Evolutionary conservation across 2,797 vertebrate genomes (phyloP).

Genomic region (Percopsis omiscomaycus): DNA sequence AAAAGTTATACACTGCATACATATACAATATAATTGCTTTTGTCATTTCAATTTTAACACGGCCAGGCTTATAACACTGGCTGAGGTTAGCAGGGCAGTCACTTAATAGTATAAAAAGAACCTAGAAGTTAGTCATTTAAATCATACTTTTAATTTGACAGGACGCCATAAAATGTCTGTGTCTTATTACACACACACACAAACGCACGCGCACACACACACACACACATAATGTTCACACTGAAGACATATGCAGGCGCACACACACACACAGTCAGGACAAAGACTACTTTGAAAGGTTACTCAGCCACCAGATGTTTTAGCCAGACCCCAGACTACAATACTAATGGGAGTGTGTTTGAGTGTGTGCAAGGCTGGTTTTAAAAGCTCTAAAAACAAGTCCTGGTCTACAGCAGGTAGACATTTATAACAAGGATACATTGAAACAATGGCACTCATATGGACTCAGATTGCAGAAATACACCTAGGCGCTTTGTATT

Average conservation of each 20-base stretch:
- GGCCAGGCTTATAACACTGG: no score
- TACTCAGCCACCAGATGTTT: conserved; percentile 75
- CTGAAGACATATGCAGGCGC: conserved; percentile 37
- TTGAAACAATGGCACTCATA: conserved; percentile 3
- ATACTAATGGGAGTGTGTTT: conserved; percentile 55
- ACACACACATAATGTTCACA: conserved; percentile 23
- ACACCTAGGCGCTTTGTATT: conserved; percentile 8
- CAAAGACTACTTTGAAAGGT: conserved; percentile 76
- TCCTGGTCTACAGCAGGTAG: conserved; percentile 21
- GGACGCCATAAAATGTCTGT: conserved; percentile 68
- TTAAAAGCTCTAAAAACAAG: conserved; percentile 34
- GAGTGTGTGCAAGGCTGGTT: conserved; percentile 11
- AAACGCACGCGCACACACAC: conserved; percentile 17
- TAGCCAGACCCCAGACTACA: conserved; percentile 70
- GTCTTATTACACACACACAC: conserved; percentile 52
- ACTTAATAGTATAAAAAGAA: conserved; percentile 14
- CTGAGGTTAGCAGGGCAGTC: no score
- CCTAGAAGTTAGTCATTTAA: conserved; percentile 58
- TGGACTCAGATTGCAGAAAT: conserved; percentile 7
- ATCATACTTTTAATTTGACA: conserved; percentile 71
- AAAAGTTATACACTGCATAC: conserved; percentile 1
- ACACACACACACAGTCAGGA: conserved; percentile 45
- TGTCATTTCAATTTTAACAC: no score
- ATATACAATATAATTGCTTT: no score
- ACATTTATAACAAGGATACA: conserved; percentile 10